These are phyloP conservation scores for Bufo bufo DNA, from an alignment of 2,113 vertebrate species.

Conservation along the genomic window DNA sequence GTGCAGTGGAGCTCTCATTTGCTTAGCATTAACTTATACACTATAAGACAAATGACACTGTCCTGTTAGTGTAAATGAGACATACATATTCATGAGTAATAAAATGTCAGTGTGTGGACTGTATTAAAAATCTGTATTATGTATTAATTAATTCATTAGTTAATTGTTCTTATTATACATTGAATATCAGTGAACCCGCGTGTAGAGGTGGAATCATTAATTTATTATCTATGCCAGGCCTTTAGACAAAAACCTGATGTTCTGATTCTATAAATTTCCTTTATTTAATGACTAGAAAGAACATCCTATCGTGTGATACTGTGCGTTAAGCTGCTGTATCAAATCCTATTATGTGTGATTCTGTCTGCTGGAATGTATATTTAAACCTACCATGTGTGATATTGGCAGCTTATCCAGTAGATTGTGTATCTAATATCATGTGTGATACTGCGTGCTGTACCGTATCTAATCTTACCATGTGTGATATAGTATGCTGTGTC, in stretches of 20 bases:
- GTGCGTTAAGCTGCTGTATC: no score
- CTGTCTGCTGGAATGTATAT: background rate
- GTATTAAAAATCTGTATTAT: slow-evolving; percentile 15
- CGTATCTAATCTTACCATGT: no score
- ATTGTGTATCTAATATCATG: no score
- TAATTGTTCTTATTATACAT: slow-evolving; percentile 32
- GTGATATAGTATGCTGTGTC: no score
- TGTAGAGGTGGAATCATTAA: background rate
- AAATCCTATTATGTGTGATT: background rate
- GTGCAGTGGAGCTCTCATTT: slow-evolving; percentile 24
- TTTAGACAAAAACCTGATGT: background rate
- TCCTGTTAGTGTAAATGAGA: slow-evolving; percentile 11
- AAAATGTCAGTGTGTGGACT: slow-evolving; percentile 28
- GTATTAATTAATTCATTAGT: slow-evolving; percentile 1
- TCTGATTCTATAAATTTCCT: background rate
- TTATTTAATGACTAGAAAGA: background rate
- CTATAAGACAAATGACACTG: slow-evolving; percentile 13
- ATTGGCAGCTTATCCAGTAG: no score
- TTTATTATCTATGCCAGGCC: background rate
- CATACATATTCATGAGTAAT: slow-evolving; percentile 47
- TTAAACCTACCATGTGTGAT: no score
- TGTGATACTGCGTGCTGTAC: no score
- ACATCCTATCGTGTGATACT: background rate
- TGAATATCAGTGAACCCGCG: background rate
- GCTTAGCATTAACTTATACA: slow-evolving; percentile 37